Conservation (phyloP, 2,888 invertebrate species). For the Mycalesis mineus region DNA sequence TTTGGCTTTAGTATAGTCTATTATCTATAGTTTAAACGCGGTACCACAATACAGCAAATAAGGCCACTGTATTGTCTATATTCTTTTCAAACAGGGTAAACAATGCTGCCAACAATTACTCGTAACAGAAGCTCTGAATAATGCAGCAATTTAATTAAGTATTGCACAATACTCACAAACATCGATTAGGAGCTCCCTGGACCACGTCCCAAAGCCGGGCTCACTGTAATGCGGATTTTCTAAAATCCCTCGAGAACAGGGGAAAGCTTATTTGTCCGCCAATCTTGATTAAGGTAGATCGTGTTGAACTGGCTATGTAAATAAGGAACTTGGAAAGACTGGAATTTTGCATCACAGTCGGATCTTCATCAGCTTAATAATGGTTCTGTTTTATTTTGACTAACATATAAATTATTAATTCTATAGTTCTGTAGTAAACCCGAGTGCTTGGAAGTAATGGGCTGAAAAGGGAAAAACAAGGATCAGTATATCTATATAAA, state of each 20-base stretch:
- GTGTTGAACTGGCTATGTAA: constrained; percentile 29
- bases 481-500: no score
- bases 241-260: constrained; percentile 23
- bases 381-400: no score
- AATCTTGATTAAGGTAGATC: constrained; percentile 39
- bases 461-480: no score
- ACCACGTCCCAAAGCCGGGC: constrained; percentile 19
- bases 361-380: constrained; percentile 5
- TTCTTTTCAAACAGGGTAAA: background rate
- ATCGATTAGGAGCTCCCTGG: constrained; percentile 14
- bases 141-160: background rate
- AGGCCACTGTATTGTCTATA: no score
- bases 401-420: no score
- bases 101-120: no score
- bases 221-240: constrained; percentile 26
- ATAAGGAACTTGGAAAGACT: constrained; percentile 27
- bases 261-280: constrained; percentile 36
- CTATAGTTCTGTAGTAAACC: no score
- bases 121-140: background rate
- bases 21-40: no score
- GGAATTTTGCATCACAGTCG: constrained; percentile 1
- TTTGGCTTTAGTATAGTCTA: no score
- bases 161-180: background rate
- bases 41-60: no score
- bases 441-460: no score